Evolutionary conservation across 1,140 invertebrate species (phyloP), one percentile per base, ranked within the genome.

Genomic region (Aricia agestis): DNA sequence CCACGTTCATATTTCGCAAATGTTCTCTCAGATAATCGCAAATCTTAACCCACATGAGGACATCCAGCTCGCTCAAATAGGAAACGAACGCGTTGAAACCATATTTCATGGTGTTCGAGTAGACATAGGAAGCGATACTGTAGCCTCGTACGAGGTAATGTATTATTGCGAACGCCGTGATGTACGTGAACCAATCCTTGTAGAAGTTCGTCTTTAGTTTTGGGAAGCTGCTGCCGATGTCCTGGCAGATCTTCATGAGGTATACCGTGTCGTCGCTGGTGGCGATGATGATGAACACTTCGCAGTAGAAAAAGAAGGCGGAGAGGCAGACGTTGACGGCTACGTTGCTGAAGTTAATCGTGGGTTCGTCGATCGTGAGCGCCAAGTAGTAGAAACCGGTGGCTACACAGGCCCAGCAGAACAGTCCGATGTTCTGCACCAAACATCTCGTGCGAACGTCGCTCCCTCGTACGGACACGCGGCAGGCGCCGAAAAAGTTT

Each of bases 21-120:
- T 15, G 18, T 41, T 0, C 6, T 41, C 59, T 69, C 59, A 69
- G 41, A 41, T 69, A 69, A 61, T 31, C 6, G 31, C 68, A 69
- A 41, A 69, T 63, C 59, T 63, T 69, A 6, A 59, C 32, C 68
- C 68, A 69, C 17, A 69, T 15, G 11, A 69, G 57, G 18, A 69
- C 0, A 19, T 69, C 68, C 13, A 69, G 13, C 13, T 69, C 58
- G n/a, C 1, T 13, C 17, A 41, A 6, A 36, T 61, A 63, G n/a
- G 58, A 58, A 15, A 31, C 7, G 15, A 63, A 41, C 13, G 17
- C 11, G 57, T 19, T 63, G 5, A 61, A 4, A 61, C 31, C 36
- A 69, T 69, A 69, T 61, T 58, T 18, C 41, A 15, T 11, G 18
- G 59, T 10, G 17, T 17, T 45, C 17, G 5, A 41, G 6, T 25